Conservation (phyloP, 1,140 invertebrate species). For the Coelopa frigida region DNA sequence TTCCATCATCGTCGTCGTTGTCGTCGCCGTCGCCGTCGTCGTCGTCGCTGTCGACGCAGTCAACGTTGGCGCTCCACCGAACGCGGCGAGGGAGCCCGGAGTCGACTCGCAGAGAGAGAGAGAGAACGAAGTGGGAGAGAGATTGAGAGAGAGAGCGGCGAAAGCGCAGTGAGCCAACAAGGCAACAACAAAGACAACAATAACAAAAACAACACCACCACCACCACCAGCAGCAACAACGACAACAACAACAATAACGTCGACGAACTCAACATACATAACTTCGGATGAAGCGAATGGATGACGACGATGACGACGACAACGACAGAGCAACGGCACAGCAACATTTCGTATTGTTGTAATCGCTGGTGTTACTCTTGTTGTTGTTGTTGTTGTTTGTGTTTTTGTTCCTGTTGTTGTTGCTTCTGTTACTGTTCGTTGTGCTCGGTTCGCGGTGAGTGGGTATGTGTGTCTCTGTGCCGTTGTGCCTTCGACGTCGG, state of each 20-base stretch:
- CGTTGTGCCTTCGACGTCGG: slow-evolving; percentile 42
- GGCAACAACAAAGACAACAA: slow-evolving; percentile 4
- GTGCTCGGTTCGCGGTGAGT: slow-evolving; percentile 21
- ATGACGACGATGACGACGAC: background rate
- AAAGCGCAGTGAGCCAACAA: background rate
- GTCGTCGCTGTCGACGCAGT: slow-evolving; percentile 9
- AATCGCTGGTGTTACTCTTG: too few relatives aligned
- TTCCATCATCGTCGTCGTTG: slow-evolving; percentile 17
- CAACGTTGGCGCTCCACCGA: too few relatives aligned
- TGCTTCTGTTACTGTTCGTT: background rate
- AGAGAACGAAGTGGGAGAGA: too few relatives aligned
- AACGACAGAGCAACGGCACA: background rate
- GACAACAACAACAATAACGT: slow-evolving; percentile 12
- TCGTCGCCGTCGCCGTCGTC: slow-evolving; percentile 3
- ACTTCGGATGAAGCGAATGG: background rate
- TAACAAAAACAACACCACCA: background rate
- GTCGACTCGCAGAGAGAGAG: too few relatives aligned
- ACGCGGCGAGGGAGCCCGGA: slow-evolving; percentile 5
- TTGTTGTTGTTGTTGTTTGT: background rate
- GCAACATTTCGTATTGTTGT: background rate
- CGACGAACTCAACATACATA: background rate
- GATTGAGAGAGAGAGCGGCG: too few relatives aligned
- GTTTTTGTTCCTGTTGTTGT: background rate
- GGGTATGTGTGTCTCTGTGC: slow-evolving; percentile 45
- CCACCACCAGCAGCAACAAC: slow-evolving; percentile 12